Conservation (phyloP, 2,113 vertebrate genomes). For the Dunckerocampus dactyliophorus region DNA sequence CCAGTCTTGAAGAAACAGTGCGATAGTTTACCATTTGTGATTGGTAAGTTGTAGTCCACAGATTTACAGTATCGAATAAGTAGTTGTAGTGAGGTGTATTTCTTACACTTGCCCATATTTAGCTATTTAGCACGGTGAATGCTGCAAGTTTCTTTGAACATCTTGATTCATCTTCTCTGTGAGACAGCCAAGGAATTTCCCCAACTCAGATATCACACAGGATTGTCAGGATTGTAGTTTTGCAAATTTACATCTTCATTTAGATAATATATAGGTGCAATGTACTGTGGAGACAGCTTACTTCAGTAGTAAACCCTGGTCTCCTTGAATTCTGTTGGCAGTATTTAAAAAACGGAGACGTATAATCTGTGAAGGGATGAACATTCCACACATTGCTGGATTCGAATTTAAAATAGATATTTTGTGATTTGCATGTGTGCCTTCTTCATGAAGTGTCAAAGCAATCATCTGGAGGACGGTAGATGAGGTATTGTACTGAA, state of each 20-base stretch:
- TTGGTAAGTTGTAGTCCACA: constrained; percentile 17
- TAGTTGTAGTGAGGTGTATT: not conserved
- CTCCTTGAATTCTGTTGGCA: constrained; percentile 22
- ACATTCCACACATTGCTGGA: constrained; percentile 28
- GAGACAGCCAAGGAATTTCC: not conserved
- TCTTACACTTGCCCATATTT: not conserved
- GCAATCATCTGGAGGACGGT: constrained; percentile 5
- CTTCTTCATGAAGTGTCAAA: constrained; percentile 10
- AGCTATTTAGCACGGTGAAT: not conserved
- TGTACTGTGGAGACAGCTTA: constrained; percentile 1
- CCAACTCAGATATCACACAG: constrained; percentile 2
- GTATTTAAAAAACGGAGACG: constrained; percentile 41
- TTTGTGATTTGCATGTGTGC: constrained; percentile 7
- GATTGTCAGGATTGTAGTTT: not conserved
- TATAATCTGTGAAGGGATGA: constrained; percentile 32
- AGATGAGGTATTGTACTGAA: constrained; percentile 8
- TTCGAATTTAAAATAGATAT: constrained; percentile 30
- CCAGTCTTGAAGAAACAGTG: not conserved
- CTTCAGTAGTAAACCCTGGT: constrained; percentile 12
- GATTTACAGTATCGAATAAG: not conserved
- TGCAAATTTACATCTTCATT: not conserved
- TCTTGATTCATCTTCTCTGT: constrained; percentile 5
- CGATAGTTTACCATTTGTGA: constrained; percentile 44
- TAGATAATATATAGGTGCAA: not conserved
- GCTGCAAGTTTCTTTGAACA: constrained; percentile 6